These are phyloP conservation scores for Drosophila lacicola DNA, from an alignment of 2,888 invertebrate genomes.

Conservation along the genomic window DNA sequence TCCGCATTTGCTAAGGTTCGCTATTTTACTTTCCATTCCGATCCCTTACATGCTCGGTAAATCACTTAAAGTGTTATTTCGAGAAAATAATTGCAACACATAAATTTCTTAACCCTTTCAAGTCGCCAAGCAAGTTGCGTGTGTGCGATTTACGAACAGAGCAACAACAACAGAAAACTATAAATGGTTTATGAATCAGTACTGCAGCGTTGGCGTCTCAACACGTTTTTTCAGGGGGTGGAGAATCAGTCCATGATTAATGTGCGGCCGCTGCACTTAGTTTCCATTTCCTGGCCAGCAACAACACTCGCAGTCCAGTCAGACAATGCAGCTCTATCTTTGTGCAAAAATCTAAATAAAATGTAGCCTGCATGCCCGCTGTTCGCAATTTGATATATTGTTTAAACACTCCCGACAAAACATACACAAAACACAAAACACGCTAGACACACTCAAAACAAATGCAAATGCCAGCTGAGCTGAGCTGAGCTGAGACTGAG, in stretches of 20 bases:
- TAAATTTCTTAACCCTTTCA: conserved; percentile 74
- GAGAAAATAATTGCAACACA: conserved; percentile 80
- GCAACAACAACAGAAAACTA: conserved; percentile 52
- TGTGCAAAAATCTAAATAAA: conserved; percentile 69
- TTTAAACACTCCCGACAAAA: conserved; percentile 40
- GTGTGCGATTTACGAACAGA: conserved; percentile 61
- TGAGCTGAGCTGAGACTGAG: conserved; percentile 17
- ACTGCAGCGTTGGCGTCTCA: conserved; percentile 40
- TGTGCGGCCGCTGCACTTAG: conserved; percentile 74
- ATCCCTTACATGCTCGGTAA: conserved; percentile 54
- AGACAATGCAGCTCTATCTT: conserved; percentile 62
- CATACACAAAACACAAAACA: conserved; percentile 19
- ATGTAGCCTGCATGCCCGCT: conserved; percentile 61
- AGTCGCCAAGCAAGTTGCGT: conserved; percentile 55
- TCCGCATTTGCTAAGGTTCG: conserved; percentile 39
- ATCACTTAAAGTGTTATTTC: conserved; percentile 80
- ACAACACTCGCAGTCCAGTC: conserved; percentile 31
- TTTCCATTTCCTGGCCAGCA: conserved; percentile 55
- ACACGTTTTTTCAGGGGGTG: conserved; percentile 18
- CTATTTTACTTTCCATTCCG: conserved; percentile 18
- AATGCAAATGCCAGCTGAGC: conserved; percentile 37
- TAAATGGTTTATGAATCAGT: conserved; percentile 79
- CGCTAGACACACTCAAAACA: conserved; percentile 19
- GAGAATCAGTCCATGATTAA: conserved; percentile 71
- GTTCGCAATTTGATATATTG: conserved; percentile 68